Evolutionary conservation across 2,888 invertebrate species (phyloP).

Genomic region (Hemaris fuciformis): DNA sequence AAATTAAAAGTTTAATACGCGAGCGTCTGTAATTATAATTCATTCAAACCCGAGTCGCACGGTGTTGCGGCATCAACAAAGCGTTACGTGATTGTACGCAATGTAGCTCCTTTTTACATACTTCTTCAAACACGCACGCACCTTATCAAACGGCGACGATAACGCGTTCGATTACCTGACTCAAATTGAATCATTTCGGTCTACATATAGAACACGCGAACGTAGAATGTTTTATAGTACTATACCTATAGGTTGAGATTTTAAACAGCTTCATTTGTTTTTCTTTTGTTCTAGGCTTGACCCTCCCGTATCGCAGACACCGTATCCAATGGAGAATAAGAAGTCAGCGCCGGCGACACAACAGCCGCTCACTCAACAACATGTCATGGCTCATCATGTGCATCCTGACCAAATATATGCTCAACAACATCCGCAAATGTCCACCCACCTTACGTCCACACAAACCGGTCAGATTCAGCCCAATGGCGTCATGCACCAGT

Average conservation of each 20-base stretch:
- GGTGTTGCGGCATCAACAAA: not conserved
- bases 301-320: slow-evolving; percentile 84
- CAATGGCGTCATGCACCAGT: slow-evolving; percentile 81
- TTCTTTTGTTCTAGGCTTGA: slow-evolving; percentile 84
- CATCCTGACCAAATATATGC: slow-evolving; percentile 76
- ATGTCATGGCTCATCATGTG: slow-evolving; percentile 73
- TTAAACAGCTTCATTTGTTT: slow-evolving; percentile 4
- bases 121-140: slow-evolving; percentile 33
- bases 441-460: slow-evolving; percentile 61
- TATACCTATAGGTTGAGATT: slow-evolving; percentile 21
- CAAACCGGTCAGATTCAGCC: slow-evolving; percentile 71
- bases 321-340: slow-evolving; percentile 85
- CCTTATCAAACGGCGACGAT: slow-evolving; percentile 52
- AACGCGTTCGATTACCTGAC: slow-evolving; percentile 54
- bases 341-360: slow-evolving; percentile 77
- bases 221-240: slow-evolving; percentile 23
- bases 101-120: slow-evolving; percentile 31
- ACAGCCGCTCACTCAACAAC: slow-evolving; percentile 78
- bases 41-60: not conserved
- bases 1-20: not conserved
- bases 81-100: slow-evolving; percentile 40
- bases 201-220: slow-evolving; percentile 43
- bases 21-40: not conserved
- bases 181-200: slow-evolving; percentile 53
- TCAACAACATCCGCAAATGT: slow-evolving; percentile 70